A percentile compares a stretch with the other conserved stretches of the same genome.
These are phyloP conservation scores for Aplysina aerophoba DNA, from an alignment of 37 sponge, comb jelly and placozoan genomes.

Conservation along the genomic window DNA sequence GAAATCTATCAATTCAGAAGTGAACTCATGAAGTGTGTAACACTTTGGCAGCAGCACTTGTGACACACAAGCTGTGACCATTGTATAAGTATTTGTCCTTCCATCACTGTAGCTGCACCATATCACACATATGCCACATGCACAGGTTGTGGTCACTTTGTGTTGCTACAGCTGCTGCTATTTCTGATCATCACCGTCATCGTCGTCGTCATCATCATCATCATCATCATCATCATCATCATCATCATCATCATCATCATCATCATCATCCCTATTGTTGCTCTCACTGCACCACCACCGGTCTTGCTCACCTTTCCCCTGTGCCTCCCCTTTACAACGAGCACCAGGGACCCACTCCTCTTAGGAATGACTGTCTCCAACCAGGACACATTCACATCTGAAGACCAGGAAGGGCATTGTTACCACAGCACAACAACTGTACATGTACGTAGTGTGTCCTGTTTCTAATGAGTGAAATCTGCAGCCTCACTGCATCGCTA, in stretches of 20 bases:
- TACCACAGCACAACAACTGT: neutral
- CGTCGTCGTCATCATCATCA: too few species aligned
- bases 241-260: too few species aligned
- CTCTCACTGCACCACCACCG: neutral
- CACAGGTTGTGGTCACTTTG: too few species aligned
- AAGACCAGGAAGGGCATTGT: neutral
- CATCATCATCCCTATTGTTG: too few species aligned
- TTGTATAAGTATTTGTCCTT: neutral
- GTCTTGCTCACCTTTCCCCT: conserved; percentile 59
- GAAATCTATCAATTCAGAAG: too few species aligned
- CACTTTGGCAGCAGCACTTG: too few species aligned
- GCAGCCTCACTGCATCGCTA: neutral
- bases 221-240: too few species aligned
- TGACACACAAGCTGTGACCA: neutral
- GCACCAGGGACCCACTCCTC: neutral
- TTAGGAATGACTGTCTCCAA: conserved; percentile 87
- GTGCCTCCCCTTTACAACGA: conserved; percentile 66
- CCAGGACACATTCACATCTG: conserved; percentile 65
- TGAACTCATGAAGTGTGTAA: too few species aligned
- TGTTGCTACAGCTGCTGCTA: too few species aligned
- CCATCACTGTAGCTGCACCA: too few species aligned
- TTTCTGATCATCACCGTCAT: too few species aligned
- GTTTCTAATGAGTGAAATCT: neutral
- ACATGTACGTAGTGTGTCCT: neutral
- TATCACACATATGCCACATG: too few species aligned